Evolutionary conservation across 1,140 invertebrate species (phyloP).

Genomic region (Orussus abietinus): DNA sequence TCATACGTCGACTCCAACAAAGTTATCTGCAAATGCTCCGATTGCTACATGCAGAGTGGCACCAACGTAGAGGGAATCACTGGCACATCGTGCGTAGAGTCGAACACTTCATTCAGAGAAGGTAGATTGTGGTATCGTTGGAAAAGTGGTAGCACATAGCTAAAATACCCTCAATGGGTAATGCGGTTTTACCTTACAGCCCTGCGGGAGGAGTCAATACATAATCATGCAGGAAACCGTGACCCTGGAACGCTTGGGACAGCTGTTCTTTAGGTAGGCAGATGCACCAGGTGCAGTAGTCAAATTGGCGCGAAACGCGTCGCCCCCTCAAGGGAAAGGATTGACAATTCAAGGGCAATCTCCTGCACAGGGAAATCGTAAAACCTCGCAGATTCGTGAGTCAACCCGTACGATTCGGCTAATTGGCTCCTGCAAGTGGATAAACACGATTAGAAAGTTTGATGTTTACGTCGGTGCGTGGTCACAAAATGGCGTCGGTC

Average conservation of each 20-base stretch:
- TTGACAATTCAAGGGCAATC: background rate
- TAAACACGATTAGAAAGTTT: slow-evolving; percentile 34
- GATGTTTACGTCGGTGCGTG: slow-evolving; percentile 34
- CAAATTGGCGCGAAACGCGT: slow-evolving; percentile 35
- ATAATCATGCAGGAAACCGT: too few relatives aligned
- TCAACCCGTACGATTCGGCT: background rate
- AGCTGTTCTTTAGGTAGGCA: slow-evolving; percentile 34
- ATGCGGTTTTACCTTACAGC: too few relatives aligned
- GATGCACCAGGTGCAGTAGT: slow-evolving; percentile 35
- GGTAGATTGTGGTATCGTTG: too few relatives aligned
- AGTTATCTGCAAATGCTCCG: too few relatives aligned
- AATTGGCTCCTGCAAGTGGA: background rate
- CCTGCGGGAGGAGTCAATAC: too few relatives aligned
- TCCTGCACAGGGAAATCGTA: background rate
- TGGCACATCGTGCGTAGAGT: too few relatives aligned
- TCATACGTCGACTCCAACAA: too few relatives aligned
- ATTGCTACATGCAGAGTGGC: too few relatives aligned
- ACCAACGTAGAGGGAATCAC: too few relatives aligned
- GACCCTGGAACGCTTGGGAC: slow-evolving; percentile 18
- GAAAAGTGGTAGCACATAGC: too few relatives aligned
- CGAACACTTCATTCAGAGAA: too few relatives aligned
- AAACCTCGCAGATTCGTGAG: background rate
- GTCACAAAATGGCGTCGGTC: slow-evolving; percentile 38
- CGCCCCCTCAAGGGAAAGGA: background rate
- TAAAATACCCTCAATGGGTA: too few relatives aligned